Percentiles rank a stretch among this genome's conserved stretches.
Conservation (phyloP, 2,797 vertebrate species). For the Oreonectes daqikongensis region DNA sequence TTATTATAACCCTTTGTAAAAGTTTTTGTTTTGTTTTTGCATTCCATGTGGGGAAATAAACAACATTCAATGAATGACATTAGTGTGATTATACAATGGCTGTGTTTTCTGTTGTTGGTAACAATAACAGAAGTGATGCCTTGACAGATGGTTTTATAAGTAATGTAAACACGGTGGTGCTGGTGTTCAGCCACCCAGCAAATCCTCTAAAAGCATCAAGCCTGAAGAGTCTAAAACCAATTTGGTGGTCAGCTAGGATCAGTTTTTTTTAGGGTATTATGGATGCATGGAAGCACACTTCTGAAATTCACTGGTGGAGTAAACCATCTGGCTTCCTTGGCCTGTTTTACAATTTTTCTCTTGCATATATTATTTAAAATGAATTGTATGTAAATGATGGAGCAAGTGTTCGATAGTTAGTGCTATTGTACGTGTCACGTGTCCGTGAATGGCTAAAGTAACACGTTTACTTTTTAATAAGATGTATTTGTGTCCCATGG, state of each 20-base stretch:
- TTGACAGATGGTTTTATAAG: background rate
- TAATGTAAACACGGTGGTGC: background rate
- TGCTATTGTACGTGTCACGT: too few species aligned
- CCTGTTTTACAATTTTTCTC: background rate
- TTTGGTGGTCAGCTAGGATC: background rate
- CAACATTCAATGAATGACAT: too few species aligned
- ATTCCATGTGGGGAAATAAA: too few species aligned
- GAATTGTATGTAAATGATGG: slow-evolving; percentile 16
- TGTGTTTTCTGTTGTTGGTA: background rate
- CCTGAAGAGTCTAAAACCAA: background rate
- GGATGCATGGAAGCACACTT: background rate
- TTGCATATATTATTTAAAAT: background rate
- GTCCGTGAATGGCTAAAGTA: too few species aligned
- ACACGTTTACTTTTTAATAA: too few species aligned
- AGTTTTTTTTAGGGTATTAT: background rate
- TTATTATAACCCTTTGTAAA: too few species aligned
- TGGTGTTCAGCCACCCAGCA: background rate
- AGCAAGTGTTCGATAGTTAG: background rate
- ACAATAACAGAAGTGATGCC: too few species aligned
- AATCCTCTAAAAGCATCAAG: background rate
- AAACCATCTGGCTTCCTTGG: slow-evolving; percentile 14
- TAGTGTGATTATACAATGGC: background rate
- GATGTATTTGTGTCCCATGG: too few species aligned
- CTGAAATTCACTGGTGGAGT: background rate
- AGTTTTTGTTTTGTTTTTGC: too few species aligned